A percentile compares a stretch with the other conserved stretches of the same genome.
Evolutionary conservation across 2,113 vertebrate species (phyloP).

Genomic region (Barbus barbus): DNA sequence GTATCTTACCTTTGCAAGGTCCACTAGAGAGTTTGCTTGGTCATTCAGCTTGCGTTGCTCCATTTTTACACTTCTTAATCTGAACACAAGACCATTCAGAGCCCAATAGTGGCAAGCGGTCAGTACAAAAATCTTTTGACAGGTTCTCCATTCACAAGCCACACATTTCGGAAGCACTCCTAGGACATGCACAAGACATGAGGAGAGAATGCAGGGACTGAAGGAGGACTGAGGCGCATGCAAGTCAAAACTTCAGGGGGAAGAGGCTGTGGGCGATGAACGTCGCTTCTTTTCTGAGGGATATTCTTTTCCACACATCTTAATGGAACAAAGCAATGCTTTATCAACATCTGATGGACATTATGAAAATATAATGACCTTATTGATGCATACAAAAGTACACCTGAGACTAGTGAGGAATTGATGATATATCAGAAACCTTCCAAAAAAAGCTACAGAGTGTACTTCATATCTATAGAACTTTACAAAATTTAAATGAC

Average conservation of each 20-base stretch:
- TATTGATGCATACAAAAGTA: background rate
- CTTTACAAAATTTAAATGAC: background rate
- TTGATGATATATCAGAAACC: background rate
- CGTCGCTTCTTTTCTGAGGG: background rate
- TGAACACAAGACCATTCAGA: constrained; percentile 85
- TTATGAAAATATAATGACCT: background rate
- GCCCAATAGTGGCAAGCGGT: constrained; percentile 75
- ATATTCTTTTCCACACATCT: background rate
- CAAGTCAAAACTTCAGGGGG: constrained; percentile 65
- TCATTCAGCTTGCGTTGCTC: constrained; percentile 99
- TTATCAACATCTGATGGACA: background rate
- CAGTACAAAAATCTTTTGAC: constrained; percentile 37
- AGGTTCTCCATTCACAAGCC: constrained; percentile 82
- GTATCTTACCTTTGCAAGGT: constrained; percentile 95
- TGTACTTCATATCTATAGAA: background rate
- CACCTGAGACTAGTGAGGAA: background rate
- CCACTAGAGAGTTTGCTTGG: constrained; percentile 99
- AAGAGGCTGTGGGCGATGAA: constrained; percentile 25
- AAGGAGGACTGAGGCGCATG: constrained; percentile 67
- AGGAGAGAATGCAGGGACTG: constrained; percentile 71
- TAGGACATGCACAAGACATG: constrained; percentile 76
- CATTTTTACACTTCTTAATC: constrained; percentile 99
- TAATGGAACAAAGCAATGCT: background rate
- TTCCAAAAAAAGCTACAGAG: background rate
- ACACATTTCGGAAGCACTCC: constrained; percentile 77